Base-by-base conservation (phyloP, 2,113 vertebrate species). In the Cyanoramphus novaezelandiae region DNA sequence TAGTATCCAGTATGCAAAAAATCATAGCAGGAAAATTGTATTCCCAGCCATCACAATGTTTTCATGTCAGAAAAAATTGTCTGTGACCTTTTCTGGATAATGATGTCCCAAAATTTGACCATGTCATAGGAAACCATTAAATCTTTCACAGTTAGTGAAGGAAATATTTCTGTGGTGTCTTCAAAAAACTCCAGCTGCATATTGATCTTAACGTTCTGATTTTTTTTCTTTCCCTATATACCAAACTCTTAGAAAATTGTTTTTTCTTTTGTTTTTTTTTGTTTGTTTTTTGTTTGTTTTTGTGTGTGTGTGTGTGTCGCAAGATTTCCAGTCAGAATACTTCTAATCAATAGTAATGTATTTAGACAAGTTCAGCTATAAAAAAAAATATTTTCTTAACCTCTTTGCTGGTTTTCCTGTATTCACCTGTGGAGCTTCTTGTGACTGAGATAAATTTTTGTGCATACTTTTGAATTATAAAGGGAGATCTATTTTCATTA, bases 61-160 rank as follows among this genome's bases (percentile, higher is more conserved):
- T 95, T 88, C 68, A 71, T 89, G 78, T 82, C 57, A 96, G 41
- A 95, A 96, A 96, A 94, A 86, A 88, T 64, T 64, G 64, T 41
- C 43, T 88, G 64, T 90, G 86, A 67, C 75, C 71, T 81, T 71
- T 82, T 25, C 27, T 75, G 37, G 20, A 68, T 91, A 93, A 96
- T 89, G 81, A 82, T 89, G 47, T 86, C 29, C 43, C 93, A 79
- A 14, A 2, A 3, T 88, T 96, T 95, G 87, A 82, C 77, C 71
- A 33, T 92, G 46, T 41, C 37, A 78, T 69, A 49, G 60, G 57
- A 95, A 97, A 88, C 76, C 52, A 86, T 92, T 96, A 95, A 92
- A 92, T 92, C 62, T 65, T 95, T 92, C 41, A 94, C 86, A 86
- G 67, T 59, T 79, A 93, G 50, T 64, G 76, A 96, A 96, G 78